Evolutionary conservation across 2,113 vertebrate genomes (phyloP).

Genomic region (Pardalotus punctatus): DNA sequence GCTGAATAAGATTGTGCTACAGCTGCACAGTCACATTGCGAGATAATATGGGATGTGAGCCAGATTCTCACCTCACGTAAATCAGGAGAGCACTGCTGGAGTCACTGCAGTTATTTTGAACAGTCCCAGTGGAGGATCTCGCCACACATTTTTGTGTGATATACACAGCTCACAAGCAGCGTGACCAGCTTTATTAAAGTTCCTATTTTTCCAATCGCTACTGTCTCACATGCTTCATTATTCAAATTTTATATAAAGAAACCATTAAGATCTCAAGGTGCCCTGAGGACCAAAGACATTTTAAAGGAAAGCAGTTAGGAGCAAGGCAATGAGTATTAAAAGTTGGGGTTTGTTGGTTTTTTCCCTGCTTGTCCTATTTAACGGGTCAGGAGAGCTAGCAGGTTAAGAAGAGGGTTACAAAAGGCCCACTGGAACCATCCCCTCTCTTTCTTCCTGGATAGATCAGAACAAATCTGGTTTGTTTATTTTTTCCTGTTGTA

Average conservation of each 20-base stretch:
- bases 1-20: constrained; percentile 21
- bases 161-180: constrained; percentile 1
- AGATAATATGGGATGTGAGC: constrained; percentile 8
- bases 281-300: constrained; percentile 12
- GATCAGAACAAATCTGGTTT: constrained; percentile 21
- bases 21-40: neutral
- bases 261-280: neutral
- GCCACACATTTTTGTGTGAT: constrained; percentile 12
- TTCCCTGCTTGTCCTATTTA: neutral
- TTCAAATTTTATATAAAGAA: constrained; percentile 2
- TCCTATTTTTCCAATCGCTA: neutral
- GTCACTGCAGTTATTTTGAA: constrained; percentile 24
- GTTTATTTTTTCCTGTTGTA: constrained; percentile 42
- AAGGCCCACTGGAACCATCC: neutral
- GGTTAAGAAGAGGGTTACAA: neutral
- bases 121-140: neutral
- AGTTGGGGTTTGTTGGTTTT: neutral
- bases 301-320: neutral
- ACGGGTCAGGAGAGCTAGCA: neutral
- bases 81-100: constrained; percentile 1
- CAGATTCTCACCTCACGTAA: constrained; percentile 32
- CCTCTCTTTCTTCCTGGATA: constrained; percentile 3
- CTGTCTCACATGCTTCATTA: constrained; percentile 34
- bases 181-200: constrained; percentile 14
- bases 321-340: neutral